These are phyloP conservation scores for Linyphia triangularis DNA, from an alignment of 2,888 invertebrate species.

Conservation along the genomic window DNA sequence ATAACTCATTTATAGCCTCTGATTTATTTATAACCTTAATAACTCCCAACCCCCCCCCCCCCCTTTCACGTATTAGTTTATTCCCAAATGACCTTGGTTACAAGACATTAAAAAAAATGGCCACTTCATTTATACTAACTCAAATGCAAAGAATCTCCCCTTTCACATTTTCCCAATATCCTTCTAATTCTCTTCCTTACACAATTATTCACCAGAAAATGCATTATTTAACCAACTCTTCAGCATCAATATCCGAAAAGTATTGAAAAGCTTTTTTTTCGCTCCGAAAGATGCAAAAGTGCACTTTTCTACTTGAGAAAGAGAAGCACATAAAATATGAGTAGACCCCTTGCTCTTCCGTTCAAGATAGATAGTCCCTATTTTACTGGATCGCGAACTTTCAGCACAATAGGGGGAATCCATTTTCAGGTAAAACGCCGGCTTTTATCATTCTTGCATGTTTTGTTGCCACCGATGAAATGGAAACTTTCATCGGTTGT, in stretches of 20 bases:
- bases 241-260: not conserved
- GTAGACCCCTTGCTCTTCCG: not conserved
- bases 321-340: not conserved
- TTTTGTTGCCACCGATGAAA: conserved; percentile 29
- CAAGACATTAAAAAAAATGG: not conserved
- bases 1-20: no score
- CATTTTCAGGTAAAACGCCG: conserved; percentile 34
- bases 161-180: not conserved
- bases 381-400: not conserved
- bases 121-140: not conserved
- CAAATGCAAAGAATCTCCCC: not conserved
- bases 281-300: not conserved
- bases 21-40: no score
- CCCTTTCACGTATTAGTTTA: no score
- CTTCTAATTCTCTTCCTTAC: not conserved
- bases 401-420: conserved; percentile 13
- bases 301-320: not conserved
- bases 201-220: conserved; percentile 2
- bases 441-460: conserved; percentile 15
- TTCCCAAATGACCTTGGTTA: no score
- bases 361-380: not conserved
- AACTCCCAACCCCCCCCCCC: no score
- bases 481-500: conserved; percentile 23
- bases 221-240: not conserved
- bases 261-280: not conserved